phyloP scores from a whole-genome alignment of 2,888 invertebrate species.

The Orchesella flavescens region DNA sequence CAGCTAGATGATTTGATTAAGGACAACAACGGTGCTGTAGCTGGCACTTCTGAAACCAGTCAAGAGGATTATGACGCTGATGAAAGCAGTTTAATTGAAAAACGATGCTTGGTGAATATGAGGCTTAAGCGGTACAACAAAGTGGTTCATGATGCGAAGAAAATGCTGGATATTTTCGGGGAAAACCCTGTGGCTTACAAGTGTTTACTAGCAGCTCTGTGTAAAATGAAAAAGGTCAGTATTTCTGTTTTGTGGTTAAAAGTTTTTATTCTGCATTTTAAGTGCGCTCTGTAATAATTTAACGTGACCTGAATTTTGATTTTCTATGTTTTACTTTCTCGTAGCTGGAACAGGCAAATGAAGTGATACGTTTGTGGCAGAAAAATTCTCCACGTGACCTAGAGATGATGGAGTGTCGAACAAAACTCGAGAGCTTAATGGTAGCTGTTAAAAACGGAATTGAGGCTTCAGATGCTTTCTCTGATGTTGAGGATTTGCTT shows the following conservation, averaged over 20 bases:
- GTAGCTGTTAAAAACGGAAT: conserved; percentile 69
- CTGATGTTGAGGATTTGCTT: conserved; percentile 68
- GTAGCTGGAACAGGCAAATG: conserved; percentile 67
- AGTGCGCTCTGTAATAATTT: no score
- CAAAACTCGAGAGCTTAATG: conserved; percentile 68
- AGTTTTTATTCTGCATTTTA: no score
- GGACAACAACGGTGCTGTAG: background rate
- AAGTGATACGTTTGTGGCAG: conserved; percentile 69
- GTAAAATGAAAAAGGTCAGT: conserved; percentile 70
- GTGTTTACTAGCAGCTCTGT: conserved; percentile 69
- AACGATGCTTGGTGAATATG: conserved; percentile 68
- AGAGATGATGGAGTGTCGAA: conserved; percentile 71
- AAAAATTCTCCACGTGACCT: conserved; percentile 65
- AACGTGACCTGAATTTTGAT: no score
- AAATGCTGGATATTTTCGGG: conserved; percentile 62
- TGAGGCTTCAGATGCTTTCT: conserved; percentile 69
- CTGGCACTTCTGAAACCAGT: background rate
- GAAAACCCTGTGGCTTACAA: conserved; percentile 69
- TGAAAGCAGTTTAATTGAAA: conserved; percentile 67
- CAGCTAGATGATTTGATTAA: conserved; percentile 47
- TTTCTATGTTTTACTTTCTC: conserved; percentile 20
- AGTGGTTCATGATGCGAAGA: conserved; percentile 66
- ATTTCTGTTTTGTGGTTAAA: no score
- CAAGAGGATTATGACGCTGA: conserved; percentile 38
- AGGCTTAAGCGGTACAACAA: conserved; percentile 66